phyloP scores from a whole-genome alignment of 2,888 invertebrate species.

The Eristalinus sepulchralis region DNA sequence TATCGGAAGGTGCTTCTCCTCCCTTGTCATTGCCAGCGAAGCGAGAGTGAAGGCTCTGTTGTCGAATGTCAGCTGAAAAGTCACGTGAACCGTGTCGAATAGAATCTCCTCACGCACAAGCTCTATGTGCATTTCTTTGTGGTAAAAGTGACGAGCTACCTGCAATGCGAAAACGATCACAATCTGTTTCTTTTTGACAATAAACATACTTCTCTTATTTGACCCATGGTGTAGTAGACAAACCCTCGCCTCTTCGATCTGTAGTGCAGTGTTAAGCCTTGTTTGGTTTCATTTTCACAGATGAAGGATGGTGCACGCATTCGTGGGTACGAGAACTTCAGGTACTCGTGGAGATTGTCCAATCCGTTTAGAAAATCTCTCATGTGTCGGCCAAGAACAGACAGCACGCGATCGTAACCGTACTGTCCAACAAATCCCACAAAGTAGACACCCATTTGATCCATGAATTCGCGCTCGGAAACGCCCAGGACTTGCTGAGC shows the following conservation, averaged over 20 bases:
- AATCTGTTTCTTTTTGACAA: not conserved
- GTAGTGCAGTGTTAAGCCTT: slow-evolving; percentile 96
- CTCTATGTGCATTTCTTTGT: slow-evolving; percentile 96
- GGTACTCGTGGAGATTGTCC: slow-evolving; percentile 98
- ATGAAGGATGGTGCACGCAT: slow-evolving; percentile 97
- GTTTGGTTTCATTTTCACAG: slow-evolving; percentile 96
- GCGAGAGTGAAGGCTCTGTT: slow-evolving; percentile 94
- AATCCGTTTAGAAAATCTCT: slow-evolving; percentile 97
- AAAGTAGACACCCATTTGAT: slow-evolving; percentile 96
- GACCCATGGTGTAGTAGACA: slow-evolving; percentile 98
- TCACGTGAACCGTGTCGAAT: slow-evolving; percentile 95
- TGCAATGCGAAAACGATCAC: slow-evolving; percentile 76
- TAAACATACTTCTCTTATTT: slow-evolving; percentile 88
- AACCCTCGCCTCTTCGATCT: slow-evolving; percentile 96
- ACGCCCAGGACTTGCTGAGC: slow-evolving; percentile 93
- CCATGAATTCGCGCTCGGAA: slow-evolving; percentile 94
- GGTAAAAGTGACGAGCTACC: slow-evolving; percentile 96
- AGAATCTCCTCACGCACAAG: slow-evolving; percentile 92
- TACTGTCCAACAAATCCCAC: slow-evolving; percentile 96
- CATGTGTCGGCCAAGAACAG: slow-evolving; percentile 95
- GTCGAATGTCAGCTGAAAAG: slow-evolving; percentile 96
- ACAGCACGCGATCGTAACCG: slow-evolving; percentile 95
- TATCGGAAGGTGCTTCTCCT: slow-evolving; percentile 93
- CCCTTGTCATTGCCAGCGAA: slow-evolving; percentile 91
- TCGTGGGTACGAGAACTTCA: slow-evolving; percentile 96